Evolutionary conservation across 2,797 vertebrate species (phyloP).

Genomic region (Protonibea diacanthus): DNA sequence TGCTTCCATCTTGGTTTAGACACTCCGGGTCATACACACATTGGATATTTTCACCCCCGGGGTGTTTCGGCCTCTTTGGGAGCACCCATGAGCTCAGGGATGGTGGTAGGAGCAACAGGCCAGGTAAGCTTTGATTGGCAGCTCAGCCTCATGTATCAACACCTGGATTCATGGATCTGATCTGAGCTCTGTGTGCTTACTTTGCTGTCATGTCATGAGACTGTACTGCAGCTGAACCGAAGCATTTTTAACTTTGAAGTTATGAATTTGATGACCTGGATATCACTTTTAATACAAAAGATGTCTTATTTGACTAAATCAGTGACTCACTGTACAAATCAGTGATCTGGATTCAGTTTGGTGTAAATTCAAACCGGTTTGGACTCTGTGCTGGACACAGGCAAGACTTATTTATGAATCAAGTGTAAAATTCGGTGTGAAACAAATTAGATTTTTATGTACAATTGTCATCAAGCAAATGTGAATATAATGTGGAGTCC

Average conservation of each 20-base stretch:
- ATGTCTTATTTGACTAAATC: background rate
- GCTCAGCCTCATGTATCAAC: background rate
- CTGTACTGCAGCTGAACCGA: too few species aligned
- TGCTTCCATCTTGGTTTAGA: conserved; percentile 27
- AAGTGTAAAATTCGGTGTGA: background rate
- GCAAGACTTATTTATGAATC: background rate
- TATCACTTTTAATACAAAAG: background rate
- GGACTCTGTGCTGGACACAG: too few species aligned
- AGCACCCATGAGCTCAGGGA: conserved; percentile 76
- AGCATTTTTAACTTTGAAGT: rapidly evolving
- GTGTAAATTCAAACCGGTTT: background rate
- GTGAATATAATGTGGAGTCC: background rate
- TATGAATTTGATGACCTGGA: background rate
- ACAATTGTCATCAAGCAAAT: background rate
- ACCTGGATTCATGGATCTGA: rapidly evolving
- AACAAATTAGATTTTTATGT: background rate
- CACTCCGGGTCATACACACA: conserved; percentile 8
- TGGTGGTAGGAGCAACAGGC: conserved; percentile 78
- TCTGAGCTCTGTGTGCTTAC: background rate
- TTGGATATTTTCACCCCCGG: conserved; percentile 48
- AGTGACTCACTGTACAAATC: background rate
- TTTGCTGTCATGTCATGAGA: background rate
- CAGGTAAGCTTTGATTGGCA: conserved; percentile 77
- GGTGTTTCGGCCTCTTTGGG: conserved; percentile 32
- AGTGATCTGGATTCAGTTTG: too few species aligned